Evolutionary conservation across 2,797 vertebrate genomes (phyloP).

Genomic region (Typhlichthys eigenmanni): DNA sequence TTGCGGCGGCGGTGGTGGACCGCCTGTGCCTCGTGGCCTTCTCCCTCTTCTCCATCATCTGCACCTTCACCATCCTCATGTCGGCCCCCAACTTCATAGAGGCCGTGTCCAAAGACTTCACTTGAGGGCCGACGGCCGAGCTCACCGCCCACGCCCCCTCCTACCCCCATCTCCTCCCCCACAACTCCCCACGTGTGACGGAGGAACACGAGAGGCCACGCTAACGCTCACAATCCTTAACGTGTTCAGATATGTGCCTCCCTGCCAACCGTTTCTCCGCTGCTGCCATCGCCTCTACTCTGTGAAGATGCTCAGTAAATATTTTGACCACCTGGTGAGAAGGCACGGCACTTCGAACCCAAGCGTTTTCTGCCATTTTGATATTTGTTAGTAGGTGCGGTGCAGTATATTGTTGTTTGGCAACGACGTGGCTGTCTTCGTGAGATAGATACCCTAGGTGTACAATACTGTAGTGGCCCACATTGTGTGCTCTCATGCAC

Average conservation of each 20-base stretch:
- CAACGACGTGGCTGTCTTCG: slow-evolving; percentile 28
- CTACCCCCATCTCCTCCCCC: not conserved
- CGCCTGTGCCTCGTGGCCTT: slow-evolving; percentile 82
- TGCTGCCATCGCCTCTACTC: slow-evolving; percentile 2
- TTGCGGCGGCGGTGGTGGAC: slow-evolving; percentile 83
- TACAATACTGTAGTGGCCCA: not conserved
- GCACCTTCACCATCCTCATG: slow-evolving; percentile 83
- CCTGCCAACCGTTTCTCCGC: slow-evolving; percentile 24
- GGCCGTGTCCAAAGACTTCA: slow-evolving; percentile 83
- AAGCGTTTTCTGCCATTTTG: slow-evolving; percentile 24
- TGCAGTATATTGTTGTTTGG: slow-evolving; percentile 12
- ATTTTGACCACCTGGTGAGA: slow-evolving; percentile 11
- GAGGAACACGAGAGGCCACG: not conserved
- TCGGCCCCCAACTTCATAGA: slow-evolving; percentile 84
- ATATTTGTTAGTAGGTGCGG: slow-evolving; percentile 21
- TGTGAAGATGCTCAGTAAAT: slow-evolving; percentile 22
- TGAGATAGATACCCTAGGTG: slow-evolving; percentile 16
- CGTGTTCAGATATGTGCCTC: slow-evolving; percentile 27
- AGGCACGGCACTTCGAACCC: slow-evolving; percentile 10
- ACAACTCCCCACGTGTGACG: not conserved
- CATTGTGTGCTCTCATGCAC: not conserved
- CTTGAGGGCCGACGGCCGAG: slow-evolving; percentile 62
- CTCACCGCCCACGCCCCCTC: not conserved
- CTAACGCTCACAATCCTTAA: slow-evolving; percentile 20
- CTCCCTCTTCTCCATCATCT: slow-evolving; percentile 82